These are phyloP conservation scores for Gila orcuttii DNA, from an alignment of 2,113 vertebrate species.

Conservation along the genomic window DNA sequence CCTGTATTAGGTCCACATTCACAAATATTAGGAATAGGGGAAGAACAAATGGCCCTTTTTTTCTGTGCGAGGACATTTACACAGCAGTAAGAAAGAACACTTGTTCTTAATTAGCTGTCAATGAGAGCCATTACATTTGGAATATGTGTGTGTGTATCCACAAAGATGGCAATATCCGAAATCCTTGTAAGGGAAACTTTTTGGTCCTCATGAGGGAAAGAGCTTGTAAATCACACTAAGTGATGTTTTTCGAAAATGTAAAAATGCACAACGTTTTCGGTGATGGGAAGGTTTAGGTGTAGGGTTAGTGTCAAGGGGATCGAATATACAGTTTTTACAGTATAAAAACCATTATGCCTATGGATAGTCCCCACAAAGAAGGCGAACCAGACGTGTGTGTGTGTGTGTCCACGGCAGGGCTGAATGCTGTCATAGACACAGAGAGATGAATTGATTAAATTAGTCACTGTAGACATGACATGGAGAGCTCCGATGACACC, in stretches of 20 bases:
- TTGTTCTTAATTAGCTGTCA: not conserved
- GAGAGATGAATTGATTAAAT: conserved; percentile 43
- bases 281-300: no score
- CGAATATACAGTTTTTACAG: no score
- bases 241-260: no score
- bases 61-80: not conserved
- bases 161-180: no score
- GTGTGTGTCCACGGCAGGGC: not conserved
- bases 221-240: no score
- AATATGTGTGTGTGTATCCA: not conserved
- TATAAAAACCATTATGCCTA: no score
- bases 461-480: conserved; percentile 22
- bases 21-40: not conserved
- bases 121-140: conserved; percentile 36
- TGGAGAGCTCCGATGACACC: conserved; percentile 27
- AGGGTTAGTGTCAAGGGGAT: no score
- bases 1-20: not conserved
- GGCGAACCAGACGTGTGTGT: no score
- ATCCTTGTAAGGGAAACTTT: not conserved
- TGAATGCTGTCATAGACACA: not conserved
- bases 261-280: no score
- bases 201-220: no score
- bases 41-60: not conserved
- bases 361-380: no score
- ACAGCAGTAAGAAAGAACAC: not conserved